Conservation (phyloP, 1,140 invertebrate species). For the Leptinotarsa defecta region DNA sequence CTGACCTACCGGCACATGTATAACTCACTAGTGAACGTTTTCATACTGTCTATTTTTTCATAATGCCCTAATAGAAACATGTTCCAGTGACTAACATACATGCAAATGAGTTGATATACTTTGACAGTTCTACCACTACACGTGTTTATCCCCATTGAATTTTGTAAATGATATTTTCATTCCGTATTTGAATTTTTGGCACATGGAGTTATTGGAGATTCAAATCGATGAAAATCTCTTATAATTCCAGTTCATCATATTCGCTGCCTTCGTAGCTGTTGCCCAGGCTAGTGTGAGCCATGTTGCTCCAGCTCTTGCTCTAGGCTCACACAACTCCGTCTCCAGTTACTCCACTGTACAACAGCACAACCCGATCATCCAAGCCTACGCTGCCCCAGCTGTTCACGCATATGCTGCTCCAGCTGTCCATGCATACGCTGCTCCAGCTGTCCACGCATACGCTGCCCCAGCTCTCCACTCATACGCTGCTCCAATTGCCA, state of each 20-base stretch:
- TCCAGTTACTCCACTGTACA: conserved; percentile 17
- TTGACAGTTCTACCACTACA: too few species aligned
- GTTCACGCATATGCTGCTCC: conserved; percentile 7
- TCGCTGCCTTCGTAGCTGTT: conserved; percentile 40
- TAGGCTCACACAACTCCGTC: conserved; percentile 14
- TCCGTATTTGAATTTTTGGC: too few species aligned
- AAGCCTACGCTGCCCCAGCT: conserved; percentile 36
- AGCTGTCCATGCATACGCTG: neutral
- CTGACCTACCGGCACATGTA: too few species aligned
- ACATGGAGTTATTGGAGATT: too few species aligned
- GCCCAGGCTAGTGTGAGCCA: conserved; percentile 52
- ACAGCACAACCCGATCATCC: conserved; percentile 34
- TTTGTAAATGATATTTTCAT: too few species aligned
- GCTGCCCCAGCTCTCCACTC: conserved; percentile 45
- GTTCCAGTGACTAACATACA: too few species aligned
- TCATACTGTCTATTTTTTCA: too few species aligned
- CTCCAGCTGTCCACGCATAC: conserved; percentile 23
- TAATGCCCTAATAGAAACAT: too few species aligned
- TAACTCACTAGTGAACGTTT: too few species aligned
- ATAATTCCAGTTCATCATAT: conserved; percentile 34
- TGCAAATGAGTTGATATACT: too few species aligned
- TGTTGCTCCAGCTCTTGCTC: conserved; percentile 43
- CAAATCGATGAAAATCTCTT: neutral
- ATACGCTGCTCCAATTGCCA: conserved; percentile 46
- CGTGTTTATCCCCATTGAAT: too few species aligned